Evolutionary conservation across 2,797 vertebrate genomes (phyloP), one percentile per base, ranked within the genome.

Genomic region (Xyrichtys novacula): DNA sequence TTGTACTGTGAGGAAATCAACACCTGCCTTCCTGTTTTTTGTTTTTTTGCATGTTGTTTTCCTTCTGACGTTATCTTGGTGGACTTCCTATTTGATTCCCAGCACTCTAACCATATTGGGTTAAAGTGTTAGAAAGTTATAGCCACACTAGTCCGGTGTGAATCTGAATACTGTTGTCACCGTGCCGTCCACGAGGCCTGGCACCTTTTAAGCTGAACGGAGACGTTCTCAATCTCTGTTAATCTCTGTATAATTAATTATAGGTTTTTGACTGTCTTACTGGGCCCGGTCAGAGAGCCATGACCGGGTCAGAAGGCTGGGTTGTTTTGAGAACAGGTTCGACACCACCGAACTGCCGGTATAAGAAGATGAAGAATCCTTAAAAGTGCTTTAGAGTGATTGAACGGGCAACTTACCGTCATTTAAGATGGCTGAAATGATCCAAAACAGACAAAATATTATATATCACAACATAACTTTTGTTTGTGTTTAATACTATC

Each of bases 181-280:
- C 59, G 67, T 47, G 28, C 4, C 14, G 5, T 7, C 32, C 5
- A 14, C 19, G 6, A 38, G 19, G 1, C 38, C 25, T 34, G 19
- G 38, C 2, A 25, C 17, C 15, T 36, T 5, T n/a, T 23, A 29
- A 48, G 6, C 23, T 12, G 15, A 52, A 36, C 32, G 23, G 50
- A 28, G 28, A 17, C 16, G 38, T 70, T 70, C 56, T 76, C 58
- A 71, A 56, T 78, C 68, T 65, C 38, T 47, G 79, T 79, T 79
- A 84, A 88, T 84, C 73, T 55, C 54, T 52, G n/a, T 59, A 16
- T 65, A 65, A 70, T 83, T 43, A 62, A 49, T 56, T 44, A 11
- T 38, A 68, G 55, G 56, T 65, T n/a, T 66, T 68, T 55, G 6
- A 12, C 36, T 15, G 60, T 83, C 61, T 47, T 62, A 73, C 65